Percentiles rank a stretch among this genome's conserved stretches.
These are phyloP conservation scores for Epistrophe grossulariae DNA, from an alignment of 2,888 invertebrate genomes.

Conservation along the genomic window DNA sequence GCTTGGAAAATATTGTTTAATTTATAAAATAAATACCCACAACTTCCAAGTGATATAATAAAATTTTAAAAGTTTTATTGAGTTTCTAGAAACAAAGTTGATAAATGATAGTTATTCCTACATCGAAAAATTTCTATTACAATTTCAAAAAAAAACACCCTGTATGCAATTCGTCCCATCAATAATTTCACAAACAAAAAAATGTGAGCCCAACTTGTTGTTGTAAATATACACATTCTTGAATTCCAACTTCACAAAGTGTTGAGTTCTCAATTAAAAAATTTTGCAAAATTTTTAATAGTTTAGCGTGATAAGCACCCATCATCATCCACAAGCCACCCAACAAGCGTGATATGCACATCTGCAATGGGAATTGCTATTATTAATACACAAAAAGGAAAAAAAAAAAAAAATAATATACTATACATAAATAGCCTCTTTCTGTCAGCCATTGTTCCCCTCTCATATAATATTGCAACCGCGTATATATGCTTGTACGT, in stretches of 20 bases:
- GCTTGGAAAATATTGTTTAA: too few species aligned
- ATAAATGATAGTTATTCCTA: too few species aligned
- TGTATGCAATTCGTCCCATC: neutral
- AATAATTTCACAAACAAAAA: neutral
- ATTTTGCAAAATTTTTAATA: slow-evolving; percentile 66
- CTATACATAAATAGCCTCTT: slow-evolving; percentile 15
- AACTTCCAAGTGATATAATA: too few species aligned
- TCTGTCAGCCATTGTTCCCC: neutral
- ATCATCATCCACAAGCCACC: slow-evolving; percentile 64
- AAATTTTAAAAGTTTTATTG: too few species aligned
- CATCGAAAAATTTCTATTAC: too few species aligned
- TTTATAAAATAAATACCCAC: too few species aligned
- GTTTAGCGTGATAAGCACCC: slow-evolving; percentile 71
- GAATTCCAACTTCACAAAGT: slow-evolving; percentile 52
- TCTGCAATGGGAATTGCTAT: slow-evolving; percentile 63
- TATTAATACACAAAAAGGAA: slow-evolving; percentile 17
- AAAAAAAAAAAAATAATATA: neutral
- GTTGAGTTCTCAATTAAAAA: slow-evolving; percentile 71
- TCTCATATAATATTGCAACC: neutral
- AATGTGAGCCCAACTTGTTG: neutral
- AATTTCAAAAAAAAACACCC: neutral
- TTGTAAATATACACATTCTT: slow-evolving; percentile 1
- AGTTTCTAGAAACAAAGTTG: too few species aligned
- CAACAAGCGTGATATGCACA: slow-evolving; percentile 52
- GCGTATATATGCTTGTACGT: neutral